A percentile compares a stretch with the other conserved stretches of the same genome.
Evolutionary conservation across 64 coral and sea anemone species (phyloP).

Genomic region (Stichodactyla helianthus): DNA sequence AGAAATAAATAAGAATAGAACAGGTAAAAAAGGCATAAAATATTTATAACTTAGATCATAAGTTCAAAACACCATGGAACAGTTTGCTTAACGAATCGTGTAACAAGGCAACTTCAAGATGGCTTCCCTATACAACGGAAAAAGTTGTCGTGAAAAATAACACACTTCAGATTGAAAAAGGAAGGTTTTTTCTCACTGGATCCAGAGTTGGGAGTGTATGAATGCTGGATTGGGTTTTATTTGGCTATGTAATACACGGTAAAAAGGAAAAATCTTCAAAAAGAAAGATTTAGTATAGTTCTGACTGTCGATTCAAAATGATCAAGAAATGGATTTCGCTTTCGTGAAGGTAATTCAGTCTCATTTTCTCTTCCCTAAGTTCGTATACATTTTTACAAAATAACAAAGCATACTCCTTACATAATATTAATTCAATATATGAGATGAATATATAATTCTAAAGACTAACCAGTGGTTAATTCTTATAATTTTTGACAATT

Average conservation of each 20-base stretch:
- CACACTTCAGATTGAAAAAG: neutral
- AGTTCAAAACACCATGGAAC: slow-evolving; percentile 4
- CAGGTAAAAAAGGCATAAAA: neutral
- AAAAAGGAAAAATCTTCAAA: too few relatives aligned
- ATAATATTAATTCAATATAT: neutral
- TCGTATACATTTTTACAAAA: neutral
- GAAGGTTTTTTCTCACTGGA: neutral
- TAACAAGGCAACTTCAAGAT: neutral
- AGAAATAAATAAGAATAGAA: neutral
- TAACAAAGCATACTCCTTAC: neutral
- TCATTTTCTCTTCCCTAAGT: neutral
- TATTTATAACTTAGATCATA: slow-evolving; percentile 10
- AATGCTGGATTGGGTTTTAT: neutral
- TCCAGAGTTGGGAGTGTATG: neutral
- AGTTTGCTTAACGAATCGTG: neutral
- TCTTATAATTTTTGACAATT: neutral
- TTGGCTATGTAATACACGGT: neutral
- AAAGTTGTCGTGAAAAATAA: neutral
- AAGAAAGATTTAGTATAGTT: too few relatives aligned
- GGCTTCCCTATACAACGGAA: neutral
- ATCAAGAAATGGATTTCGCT: too few relatives aligned
- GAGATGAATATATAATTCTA: neutral
- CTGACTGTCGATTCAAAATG: too few relatives aligned
- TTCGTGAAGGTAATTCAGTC: neutral
- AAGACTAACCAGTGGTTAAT: neutral